Evolutionary conservation across 2,888 invertebrate genomes (phyloP), one percentile per base, ranked within the genome.

Genomic region (Phengaris arion): DNA sequence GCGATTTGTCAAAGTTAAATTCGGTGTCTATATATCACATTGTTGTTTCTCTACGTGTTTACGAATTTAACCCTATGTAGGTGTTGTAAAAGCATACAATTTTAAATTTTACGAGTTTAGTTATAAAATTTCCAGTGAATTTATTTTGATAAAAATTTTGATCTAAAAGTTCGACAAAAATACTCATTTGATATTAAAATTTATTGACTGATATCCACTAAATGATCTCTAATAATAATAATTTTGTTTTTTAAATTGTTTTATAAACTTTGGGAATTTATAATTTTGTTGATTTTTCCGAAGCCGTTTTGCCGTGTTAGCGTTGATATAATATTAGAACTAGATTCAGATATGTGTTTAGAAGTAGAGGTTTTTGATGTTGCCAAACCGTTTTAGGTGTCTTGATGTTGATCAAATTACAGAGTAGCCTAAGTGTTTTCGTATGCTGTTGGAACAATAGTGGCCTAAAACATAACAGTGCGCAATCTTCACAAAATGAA

Each of bases 171-270:
- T 72, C 51, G 52, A 54, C 15, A 22, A 72, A 72, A 72, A 72
- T 72, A 72, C 72, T 72, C 72, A 72, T 72, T 72, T 54, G 72
- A 72, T 72, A 72, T 72, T 52, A 2, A 35, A 54, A 72, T 70
- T 51, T 51, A 22, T 12, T 52, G 72, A 72, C 72, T 72, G 72
- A 52, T 72, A 54, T 54, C 48, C 70, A 72, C 52, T 54, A 35
- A 0, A 72, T 72, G 72, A 72, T 72, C 72, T 72, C 72, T 54
- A 35, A 72, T 22, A 10, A 15, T 10, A 70, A 51, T 70, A 35
- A 35, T 35, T 35, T 70, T 52, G 35, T 9, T 70, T 22, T 70
- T 51, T 70, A 35, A 35, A 52, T 72, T 72, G 54, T 35, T 51
- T 70, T 72, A 22, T 52, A 69, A 15, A 46, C 8, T 69, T 68